A percentile compares a stretch with the other conserved stretches of the same genome.
Conservation (phyloP, 37 sponge, comb jelly and placozoan genomes). For the Theonella swinhoei region DNA sequence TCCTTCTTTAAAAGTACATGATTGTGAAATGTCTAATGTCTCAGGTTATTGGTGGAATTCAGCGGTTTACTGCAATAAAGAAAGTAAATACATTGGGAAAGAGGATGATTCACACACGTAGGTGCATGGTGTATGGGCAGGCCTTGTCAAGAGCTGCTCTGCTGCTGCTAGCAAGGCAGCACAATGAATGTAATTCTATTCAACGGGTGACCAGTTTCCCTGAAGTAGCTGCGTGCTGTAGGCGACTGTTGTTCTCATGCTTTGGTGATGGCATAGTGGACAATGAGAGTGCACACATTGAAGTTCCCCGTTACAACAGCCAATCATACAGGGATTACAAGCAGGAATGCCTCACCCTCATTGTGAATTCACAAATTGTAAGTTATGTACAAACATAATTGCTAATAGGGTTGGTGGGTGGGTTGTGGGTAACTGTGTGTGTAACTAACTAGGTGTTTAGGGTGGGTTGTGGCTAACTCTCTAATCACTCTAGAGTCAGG, state of each 20-base stretch:
- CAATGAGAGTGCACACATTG: background rate
- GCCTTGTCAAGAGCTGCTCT: background rate
- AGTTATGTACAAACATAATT: no score
- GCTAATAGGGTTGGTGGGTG: background rate
- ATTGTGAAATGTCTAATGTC: no score
- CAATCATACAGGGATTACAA: no score
- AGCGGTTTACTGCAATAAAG: background rate
- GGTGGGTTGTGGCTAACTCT: background rate
- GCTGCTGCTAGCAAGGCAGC: slow-evolving; percentile 1
- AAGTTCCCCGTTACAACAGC: slow-evolving; percentile 2
- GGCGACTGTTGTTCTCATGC: background rate
- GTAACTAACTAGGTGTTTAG: background rate
- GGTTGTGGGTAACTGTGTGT: background rate
- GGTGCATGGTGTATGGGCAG: no score
- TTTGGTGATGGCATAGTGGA: background rate
- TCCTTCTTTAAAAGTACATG: no score
- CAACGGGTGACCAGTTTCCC: background rate
- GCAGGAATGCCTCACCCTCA: no score
- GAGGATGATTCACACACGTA: background rate
- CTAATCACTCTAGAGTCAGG: background rate
- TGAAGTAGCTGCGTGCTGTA: background rate
- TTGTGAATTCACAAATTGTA: no score
- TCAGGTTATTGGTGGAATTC: background rate
- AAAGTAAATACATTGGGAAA: background rate
- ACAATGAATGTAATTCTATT: background rate